These are phyloP conservation scores for Brachionus rotundiformis DNA, from an alignment of 1,140 invertebrate genomes.

Conservation along the genomic window DNA sequence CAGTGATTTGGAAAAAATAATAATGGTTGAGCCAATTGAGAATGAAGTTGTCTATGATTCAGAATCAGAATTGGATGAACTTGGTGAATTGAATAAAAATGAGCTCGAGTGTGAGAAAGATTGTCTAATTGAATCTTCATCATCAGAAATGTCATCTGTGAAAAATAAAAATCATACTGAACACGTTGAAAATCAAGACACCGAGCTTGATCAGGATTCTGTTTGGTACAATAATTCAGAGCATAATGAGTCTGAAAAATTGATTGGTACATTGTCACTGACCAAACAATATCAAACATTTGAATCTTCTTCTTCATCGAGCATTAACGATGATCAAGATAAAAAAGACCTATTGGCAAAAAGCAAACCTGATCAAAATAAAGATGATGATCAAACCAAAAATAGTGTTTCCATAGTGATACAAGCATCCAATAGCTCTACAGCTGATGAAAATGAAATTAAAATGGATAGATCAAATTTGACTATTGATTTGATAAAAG, in stretches of 20 bases:
- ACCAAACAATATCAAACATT: constrained; percentile 49
- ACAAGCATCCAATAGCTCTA: not conserved
- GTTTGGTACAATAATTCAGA: not conserved
- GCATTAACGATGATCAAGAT: not conserved
- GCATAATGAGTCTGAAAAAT: not conserved
- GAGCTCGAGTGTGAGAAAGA: not conserved
- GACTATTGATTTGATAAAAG: not conserved
- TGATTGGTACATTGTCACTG: not conserved
- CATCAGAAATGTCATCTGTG: not conserved
- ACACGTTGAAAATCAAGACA: not conserved
- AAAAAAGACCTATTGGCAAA: not conserved
- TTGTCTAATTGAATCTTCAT: not conserved
- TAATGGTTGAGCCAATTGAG: constrained; percentile 30
- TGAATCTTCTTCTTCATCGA: constrained; percentile 38
- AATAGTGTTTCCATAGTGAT: not conserved
- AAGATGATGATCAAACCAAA: not conserved
- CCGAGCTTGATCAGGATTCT: not conserved
- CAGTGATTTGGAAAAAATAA: constrained; percentile 41
- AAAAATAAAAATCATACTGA: not conserved
- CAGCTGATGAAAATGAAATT: constrained; percentile 30
- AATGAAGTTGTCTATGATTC: not conserved
- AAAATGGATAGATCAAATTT: not conserved
- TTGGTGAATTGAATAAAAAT: not conserved
- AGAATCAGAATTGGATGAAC: not conserved
- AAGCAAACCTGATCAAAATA: not conserved